A percentile compares a stretch with the other conserved stretches of the same genome.
phyloP scores from a whole-genome alignment of 2,888 invertebrate genomes.

The Cylloceria caligata region DNA sequence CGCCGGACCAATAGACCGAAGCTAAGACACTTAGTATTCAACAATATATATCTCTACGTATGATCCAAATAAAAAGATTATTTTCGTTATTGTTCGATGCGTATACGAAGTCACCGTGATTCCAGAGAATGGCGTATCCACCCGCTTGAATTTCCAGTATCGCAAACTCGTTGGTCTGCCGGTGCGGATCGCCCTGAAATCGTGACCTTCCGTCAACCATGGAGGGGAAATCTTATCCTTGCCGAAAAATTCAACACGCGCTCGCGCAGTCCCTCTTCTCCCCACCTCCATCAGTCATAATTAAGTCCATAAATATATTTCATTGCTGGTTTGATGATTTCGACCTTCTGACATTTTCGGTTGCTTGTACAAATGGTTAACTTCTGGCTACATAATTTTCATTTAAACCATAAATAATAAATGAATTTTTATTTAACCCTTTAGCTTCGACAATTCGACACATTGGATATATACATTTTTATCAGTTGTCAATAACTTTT shows the following conservation, averaged over 20 bases:
- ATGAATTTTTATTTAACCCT: too few species aligned
- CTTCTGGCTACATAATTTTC: neutral
- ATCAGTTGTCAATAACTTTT: too few species aligned
- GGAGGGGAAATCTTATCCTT: neutral
- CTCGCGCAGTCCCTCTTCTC: constrained; percentile 26
- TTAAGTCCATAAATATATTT: neutral
- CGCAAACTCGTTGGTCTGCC: neutral
- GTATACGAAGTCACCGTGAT: neutral
- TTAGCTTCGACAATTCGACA: too few species aligned
- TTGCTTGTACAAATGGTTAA: neutral
- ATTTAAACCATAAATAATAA: neutral
- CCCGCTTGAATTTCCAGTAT: neutral
- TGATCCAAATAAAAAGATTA: neutral
- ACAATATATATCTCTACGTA: neutral
- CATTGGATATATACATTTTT: too few species aligned
- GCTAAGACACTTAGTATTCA: constrained; percentile 24
- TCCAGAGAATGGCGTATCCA: neutral
- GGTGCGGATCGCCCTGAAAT: neutral
- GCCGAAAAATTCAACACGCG: constrained; percentile 25
- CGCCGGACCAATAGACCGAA: constrained; percentile 38
- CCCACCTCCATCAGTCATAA: too few species aligned
- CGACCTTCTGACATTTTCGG: neutral
- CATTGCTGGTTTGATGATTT: neutral
- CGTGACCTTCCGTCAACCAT: constrained; percentile 9
- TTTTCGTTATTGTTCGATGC: neutral